Evolutionary conservation across 2,797 vertebrate species (phyloP), one percentile per base, ranked within the genome.

Genomic region (Leptatherina wallacei): DNA sequence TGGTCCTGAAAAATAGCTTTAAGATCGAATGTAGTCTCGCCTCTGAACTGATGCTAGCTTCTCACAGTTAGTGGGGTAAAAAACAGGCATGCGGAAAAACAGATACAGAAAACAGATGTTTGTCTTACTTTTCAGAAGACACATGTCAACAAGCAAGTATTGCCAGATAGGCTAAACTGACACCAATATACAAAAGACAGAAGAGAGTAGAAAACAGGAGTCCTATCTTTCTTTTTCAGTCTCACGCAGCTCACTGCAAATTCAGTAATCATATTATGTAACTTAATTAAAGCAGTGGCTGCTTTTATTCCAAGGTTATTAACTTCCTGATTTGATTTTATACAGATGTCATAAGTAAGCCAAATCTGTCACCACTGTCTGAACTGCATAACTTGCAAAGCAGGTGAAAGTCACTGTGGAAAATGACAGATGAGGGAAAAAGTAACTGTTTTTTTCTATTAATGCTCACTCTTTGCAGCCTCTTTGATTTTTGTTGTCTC

Each of bases 91-190:
- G 82, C 24, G 24, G 24, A 27, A 27, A 27, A 27, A 27, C 24
- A 27, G 24, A 27, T 89, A 93, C 90, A 93, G 89, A 44, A 93
- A 88, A 92, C 92, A 93, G 90, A 89, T 92, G 91, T 92, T 93
- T 88, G 80, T 72, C 88, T 89, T 91, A 90, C 87, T 87, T 90
- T 82, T 92, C 88, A 90, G 88, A 88, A 88, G 86, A 89, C 55
- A 75, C 63, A 63, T 90, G 88, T 90, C 92, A 91, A 86, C 75
- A 69, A 84, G 77, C 78, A 78, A 73, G 75, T 75, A 81, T 80
- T 71, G 86, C 84, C 71, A 89, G 80, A 74, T 85, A 85, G 24
- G 24, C 24, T 27, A 27, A 44, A 80, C 83, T 93, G 91, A 90
- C 80, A 83, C 75, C 69, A 49, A 77, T 65, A 59, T 65, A 68